Percentiles rank a stretch among this genome's conserved stretches.
Evolutionary conservation across 2,797 vertebrate genomes (phyloP).

Genomic region (Acipenser transmontanus): DNA sequence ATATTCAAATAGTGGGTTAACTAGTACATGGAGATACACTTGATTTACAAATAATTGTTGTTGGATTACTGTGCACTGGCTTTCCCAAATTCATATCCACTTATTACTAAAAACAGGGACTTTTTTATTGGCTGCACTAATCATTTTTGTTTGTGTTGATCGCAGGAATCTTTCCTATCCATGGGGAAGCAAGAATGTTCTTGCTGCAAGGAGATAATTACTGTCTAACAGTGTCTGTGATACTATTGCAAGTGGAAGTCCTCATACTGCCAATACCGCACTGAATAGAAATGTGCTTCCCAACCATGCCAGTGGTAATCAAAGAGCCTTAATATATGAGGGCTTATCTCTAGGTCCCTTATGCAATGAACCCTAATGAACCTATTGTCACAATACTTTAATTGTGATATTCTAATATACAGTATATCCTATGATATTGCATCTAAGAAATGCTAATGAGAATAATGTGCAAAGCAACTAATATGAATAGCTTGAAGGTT

Average conservation of each 20-base stretch:
- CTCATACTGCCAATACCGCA: slow-evolving; percentile 29
- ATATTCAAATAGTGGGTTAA: too few relatives aligned
- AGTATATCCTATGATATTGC: background rate
- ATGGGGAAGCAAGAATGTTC: slow-evolving; percentile 34
- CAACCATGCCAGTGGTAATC: slow-evolving; percentile 1
- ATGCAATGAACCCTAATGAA: background rate
- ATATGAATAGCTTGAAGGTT: background rate
- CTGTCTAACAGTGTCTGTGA: slow-evolving; percentile 24
- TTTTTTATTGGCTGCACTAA: background rate
- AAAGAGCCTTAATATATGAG: background rate
- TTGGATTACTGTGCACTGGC: too few relatives aligned
- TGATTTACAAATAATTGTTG: too few relatives aligned
- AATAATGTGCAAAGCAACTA: background rate
- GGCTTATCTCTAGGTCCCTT: background rate
- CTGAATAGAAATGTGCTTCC: background rate
- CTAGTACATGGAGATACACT: too few relatives aligned
- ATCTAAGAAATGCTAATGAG: background rate
- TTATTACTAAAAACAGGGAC: too few relatives aligned
- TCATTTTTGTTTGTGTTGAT: slow-evolving; percentile 17
- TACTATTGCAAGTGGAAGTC: slow-evolving; percentile 25
- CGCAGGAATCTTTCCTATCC: slow-evolving; percentile 38
- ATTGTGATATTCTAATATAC: background rate
- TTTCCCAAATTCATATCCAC: too few relatives aligned
- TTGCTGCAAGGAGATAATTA: slow-evolving; percentile 37
- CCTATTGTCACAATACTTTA: background rate